Evolutionary conservation across 2,113 vertebrate species (phyloP).

Genomic region (Menidia beryllina): DNA sequence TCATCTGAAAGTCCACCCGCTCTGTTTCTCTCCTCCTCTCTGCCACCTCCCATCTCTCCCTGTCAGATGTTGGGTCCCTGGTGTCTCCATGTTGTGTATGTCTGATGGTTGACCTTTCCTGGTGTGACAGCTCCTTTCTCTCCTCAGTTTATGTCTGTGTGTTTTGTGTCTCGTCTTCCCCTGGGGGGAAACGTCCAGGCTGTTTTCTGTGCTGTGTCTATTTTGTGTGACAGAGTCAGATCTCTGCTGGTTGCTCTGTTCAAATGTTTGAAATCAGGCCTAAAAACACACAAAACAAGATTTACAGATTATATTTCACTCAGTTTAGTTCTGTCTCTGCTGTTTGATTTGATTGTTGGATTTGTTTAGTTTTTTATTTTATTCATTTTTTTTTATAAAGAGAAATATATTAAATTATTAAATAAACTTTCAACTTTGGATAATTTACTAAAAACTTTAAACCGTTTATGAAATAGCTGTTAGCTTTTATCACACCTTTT

Average conservation of each 20-base stretch:
- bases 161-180: constrained; percentile 55
- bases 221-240: constrained; percentile 31
- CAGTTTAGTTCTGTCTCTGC: no score
- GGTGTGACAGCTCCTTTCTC: constrained; percentile 81
- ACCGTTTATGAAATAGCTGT: neutral
- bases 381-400: no score
- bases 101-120: constrained; percentile 84
- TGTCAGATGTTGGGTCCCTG: constrained; percentile 65
- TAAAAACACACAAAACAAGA: neutral
- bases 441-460: neutral
- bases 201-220: constrained; percentile 59
- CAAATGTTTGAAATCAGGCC: constrained; percentile 4
- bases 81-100: constrained; percentile 70
- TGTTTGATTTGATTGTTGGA: no score
- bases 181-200: constrained; percentile 52
- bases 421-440: neutral
- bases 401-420: no score
- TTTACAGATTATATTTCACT: no score
- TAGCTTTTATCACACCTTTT: no score
- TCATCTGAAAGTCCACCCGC: constrained; percentile 49
- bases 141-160: constrained; percentile 60
- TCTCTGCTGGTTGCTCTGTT: neutral
- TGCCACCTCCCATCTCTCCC: constrained; percentile 70
- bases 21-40: constrained; percentile 32
- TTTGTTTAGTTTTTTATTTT: no score